Conservation (phyloP, 2,113 vertebrate species). For the Crotophaga sulcirostris region DNA sequence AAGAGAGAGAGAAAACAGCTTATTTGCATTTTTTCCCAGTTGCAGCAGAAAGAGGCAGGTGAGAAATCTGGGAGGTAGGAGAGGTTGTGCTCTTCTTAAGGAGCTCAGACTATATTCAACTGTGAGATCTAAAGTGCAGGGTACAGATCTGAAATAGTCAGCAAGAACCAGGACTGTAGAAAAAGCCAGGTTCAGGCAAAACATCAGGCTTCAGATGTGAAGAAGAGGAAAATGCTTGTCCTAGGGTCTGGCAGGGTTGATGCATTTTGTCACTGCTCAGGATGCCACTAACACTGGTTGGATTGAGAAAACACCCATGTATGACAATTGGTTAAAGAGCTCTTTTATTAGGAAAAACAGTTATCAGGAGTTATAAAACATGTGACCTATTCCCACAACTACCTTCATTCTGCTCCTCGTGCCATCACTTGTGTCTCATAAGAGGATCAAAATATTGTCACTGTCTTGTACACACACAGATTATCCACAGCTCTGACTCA, state of each 20-base stretch:
- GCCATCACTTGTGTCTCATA: not conserved
- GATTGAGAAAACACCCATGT: not conserved
- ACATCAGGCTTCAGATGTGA: not conserved
- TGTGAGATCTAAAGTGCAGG: not conserved
- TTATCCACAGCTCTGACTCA: not conserved
- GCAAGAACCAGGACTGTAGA: not conserved
- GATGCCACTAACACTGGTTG: not conserved
- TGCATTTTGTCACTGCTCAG: not conserved
- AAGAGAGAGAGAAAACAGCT: accelerated
- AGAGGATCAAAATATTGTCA: not conserved
- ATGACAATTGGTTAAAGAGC: not conserved
- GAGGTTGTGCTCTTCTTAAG: not conserved
- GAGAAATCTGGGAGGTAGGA: not conserved
- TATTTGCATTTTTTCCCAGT: not conserved
- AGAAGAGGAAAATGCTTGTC: not conserved
- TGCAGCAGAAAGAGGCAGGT: not conserved
- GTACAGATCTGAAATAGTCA: not conserved
- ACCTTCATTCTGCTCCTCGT: not conserved
- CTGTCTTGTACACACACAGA: not conserved
- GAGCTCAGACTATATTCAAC: not conserved
- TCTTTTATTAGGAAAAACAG: not conserved
- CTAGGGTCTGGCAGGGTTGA: not conserved
- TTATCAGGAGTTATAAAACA: not conserved
- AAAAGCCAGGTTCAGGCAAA: not conserved
- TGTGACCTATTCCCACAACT: not conserved